Evolutionary conservation across 1,140 invertebrate species (phyloP).

Genomic region (Bicyclus anynana): DNA sequence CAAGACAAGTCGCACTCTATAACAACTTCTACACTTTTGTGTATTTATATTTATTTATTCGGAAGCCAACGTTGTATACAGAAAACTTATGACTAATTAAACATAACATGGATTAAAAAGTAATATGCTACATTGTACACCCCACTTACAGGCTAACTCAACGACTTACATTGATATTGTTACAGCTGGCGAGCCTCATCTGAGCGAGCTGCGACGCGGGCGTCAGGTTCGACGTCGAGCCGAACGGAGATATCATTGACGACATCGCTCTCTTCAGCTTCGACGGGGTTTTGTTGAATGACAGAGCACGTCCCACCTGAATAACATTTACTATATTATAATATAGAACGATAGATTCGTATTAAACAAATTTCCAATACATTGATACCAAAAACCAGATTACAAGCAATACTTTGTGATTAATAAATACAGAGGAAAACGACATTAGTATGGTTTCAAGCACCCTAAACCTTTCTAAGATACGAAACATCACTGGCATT

Average conservation of each 20-base stretch:
- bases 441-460: not conserved
- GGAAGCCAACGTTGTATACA: too few species aligned
- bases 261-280: constrained; percentile 95
- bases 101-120: too few species aligned
- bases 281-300: constrained; percentile 95
- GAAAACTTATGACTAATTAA: too few species aligned
- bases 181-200: constrained; percentile 89
- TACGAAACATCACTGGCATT: too few species aligned
- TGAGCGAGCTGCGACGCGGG: constrained; percentile 83
- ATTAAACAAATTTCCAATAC: not conserved
- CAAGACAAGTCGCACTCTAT: too few species aligned
- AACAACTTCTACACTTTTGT: too few species aligned
- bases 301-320: constrained; percentile 91
- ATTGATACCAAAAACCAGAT: not conserved
- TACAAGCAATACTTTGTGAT: not conserved
- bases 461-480: not conserved
- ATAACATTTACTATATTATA: not conserved
- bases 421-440: not conserved
- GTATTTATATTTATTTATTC: too few species aligned
- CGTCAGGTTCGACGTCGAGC: constrained; percentile 86
- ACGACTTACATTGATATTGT: constrained; percentile 89
- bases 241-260: constrained; percentile 93
- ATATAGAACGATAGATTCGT: not conserved
- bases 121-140: too few species aligned
- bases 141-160: too few species aligned